phyloP scores from a whole-genome alignment of 2,888 invertebrate genomes.

The Linyphia triangularis region DNA sequence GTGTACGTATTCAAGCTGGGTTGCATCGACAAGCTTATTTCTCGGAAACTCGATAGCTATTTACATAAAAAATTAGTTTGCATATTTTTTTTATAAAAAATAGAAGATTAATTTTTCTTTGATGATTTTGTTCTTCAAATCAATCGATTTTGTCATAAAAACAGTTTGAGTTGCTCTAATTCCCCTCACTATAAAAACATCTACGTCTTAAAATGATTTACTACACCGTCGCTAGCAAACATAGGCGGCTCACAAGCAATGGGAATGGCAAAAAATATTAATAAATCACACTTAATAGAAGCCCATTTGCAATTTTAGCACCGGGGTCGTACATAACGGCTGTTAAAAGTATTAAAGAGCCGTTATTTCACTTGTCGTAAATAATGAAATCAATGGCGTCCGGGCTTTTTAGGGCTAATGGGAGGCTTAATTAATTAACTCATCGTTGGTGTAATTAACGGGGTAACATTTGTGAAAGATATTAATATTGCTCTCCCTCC shows the following conservation, averaged over 20 bases:
- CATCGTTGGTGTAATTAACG: constrained; percentile 14
- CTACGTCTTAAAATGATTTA: neutral
- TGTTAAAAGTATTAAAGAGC: constrained; percentile 65
- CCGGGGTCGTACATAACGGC: constrained; percentile 28
- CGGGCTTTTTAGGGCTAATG: constrained; percentile 49
- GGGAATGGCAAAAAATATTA: neutral
- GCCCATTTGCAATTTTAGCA: constrained; percentile 19
- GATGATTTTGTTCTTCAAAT: neutral
- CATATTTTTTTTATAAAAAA: neutral
- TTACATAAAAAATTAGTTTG: no score
- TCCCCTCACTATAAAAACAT: neutral
- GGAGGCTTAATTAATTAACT: constrained; percentile 69
- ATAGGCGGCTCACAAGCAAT: neutral
- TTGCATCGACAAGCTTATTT: no score
- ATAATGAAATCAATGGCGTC: constrained; percentile 66
- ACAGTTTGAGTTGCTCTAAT: neutral
- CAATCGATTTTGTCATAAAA: neutral
- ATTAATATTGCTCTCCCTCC: neutral
- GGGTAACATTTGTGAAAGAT: neutral
- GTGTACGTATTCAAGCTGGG: no score
- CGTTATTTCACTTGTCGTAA: constrained; percentile 42
- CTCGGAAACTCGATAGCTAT: no score
- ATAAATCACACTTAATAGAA: neutral
- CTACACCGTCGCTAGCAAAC: neutral
- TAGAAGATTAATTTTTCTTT: neutral